Conservation (phyloP, 2,113 vertebrate genomes). For the Corythaixoides concolor region DNA sequence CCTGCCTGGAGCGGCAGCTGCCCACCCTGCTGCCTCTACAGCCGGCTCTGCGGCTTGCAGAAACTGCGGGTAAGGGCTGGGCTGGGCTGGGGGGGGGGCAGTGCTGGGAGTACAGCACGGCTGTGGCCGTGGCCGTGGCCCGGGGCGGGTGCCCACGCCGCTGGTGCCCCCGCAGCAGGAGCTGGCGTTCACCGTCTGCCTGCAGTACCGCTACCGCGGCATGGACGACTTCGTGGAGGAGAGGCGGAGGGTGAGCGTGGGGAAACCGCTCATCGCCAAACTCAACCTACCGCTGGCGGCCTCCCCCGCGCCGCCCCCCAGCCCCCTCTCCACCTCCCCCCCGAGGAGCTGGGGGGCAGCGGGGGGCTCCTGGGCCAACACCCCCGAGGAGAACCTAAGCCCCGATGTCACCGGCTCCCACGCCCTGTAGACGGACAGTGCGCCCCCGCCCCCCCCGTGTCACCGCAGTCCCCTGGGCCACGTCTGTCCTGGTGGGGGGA, state of each 20-base stretch:
- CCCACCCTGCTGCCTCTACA: conserved; percentile 78
- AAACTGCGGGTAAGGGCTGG: conserved; percentile 76
- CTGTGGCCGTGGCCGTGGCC: accelerated
- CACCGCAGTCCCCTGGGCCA: not conserved
- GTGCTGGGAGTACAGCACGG: accelerated
- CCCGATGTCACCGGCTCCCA: not conserved
- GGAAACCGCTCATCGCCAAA: conserved; percentile 87
- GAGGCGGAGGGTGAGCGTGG: conserved; percentile 70
- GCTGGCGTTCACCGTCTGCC: conserved; percentile 79
- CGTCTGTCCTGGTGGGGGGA: not conserved
- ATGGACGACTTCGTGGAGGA: conserved; percentile 84
- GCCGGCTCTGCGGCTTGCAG: conserved; percentile 81
- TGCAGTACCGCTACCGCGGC: conserved; percentile 80
- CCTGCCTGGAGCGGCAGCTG: conserved; percentile 56
- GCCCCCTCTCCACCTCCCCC: not conserved
- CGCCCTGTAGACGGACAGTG: not conserved
- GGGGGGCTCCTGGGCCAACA: conserved; percentile 52
- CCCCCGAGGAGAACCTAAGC: conserved; percentile 78
- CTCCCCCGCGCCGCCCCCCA: not conserved
- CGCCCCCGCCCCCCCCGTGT: accelerated
- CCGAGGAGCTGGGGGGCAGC: not conserved
- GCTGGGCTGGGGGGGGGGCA: accelerated
- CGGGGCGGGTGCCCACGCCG: not conserved
- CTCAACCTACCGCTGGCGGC: conserved; percentile 74
- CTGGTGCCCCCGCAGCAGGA: conserved; percentile 68